phyloP scores from a whole-genome alignment of 2,888 invertebrate species.

The Xestia xanthographa region DNA sequence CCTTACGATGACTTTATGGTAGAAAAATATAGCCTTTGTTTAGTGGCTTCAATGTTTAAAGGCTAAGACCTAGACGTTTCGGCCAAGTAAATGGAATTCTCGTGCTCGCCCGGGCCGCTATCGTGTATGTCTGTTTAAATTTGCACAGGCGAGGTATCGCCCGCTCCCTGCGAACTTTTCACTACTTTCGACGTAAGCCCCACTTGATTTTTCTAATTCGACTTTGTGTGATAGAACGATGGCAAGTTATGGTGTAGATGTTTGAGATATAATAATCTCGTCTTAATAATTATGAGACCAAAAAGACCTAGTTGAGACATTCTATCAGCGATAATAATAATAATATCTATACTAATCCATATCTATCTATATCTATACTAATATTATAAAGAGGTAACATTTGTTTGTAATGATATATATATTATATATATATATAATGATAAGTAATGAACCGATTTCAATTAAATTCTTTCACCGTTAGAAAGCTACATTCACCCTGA shows the following conservation, averaged over 20 bases:
- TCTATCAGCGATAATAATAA: background rate
- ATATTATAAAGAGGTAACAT: no score
- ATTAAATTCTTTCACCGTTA: no score
- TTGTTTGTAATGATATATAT: no score
- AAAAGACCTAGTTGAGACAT: background rate
- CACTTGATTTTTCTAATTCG: constrained; percentile 50
- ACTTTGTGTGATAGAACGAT: constrained; percentile 24
- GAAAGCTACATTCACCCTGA: no score
- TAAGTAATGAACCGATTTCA: no score
- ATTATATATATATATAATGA: no score
- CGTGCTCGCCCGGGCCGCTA: constrained; percentile 73
- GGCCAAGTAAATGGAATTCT: constrained; percentile 80
- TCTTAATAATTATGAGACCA: background rate
- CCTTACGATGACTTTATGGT: background rate
- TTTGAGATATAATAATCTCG: no score
- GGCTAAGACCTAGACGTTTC: constrained; percentile 52
- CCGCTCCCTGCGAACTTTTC: constrained; percentile 64
- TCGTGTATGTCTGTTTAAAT: constrained; percentile 77
- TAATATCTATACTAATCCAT: no score
- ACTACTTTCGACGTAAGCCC: constrained; percentile 64
- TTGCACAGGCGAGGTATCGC: constrained; percentile 69
- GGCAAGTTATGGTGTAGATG: background rate
- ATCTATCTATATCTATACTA: no score
- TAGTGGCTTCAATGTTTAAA: constrained; percentile 47
- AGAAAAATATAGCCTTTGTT: constrained; percentile 44